phyloP scores from a whole-genome alignment of 2,888 invertebrate species.

The Fissipunctia ypsillon region DNA sequence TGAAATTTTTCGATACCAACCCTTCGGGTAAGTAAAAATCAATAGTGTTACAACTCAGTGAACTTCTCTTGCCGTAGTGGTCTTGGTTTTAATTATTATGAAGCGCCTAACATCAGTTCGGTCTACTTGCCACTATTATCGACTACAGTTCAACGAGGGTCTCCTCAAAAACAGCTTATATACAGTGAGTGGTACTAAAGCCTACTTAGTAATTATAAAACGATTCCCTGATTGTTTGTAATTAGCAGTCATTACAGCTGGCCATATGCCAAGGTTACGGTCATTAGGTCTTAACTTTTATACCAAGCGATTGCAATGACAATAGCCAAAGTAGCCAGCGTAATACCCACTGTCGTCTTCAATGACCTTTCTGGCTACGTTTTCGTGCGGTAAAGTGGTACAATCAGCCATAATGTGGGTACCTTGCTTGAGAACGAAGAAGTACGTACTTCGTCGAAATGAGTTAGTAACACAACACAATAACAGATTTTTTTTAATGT shows the following conservation, averaged over 20 bases:
- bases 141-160: not conserved
- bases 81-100: not conserved
- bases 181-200: constrained; percentile 4
- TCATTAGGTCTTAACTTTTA: constrained; percentile 7
- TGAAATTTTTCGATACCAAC: constrained; percentile 95
- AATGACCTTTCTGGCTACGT: not conserved
- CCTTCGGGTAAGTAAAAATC: constrained; percentile 91
- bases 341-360: constrained; percentile 2
- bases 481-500: not conserved
- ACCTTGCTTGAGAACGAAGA: not conserved
- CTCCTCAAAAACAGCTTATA: not conserved
- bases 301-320: not conserved
- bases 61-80: not conserved
- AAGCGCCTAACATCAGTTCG: not conserved
- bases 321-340: not conserved
- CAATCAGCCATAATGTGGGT: not conserved
- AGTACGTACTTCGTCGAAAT: not conserved
- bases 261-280: constrained; percentile 28
- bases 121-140: not conserved
- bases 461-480: not conserved
- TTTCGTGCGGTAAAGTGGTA: not conserved
- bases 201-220: not conserved
- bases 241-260: constrained; percentile 21
- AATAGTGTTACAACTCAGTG: not conserved
- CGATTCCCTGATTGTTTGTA: not conserved